Percentiles rank a stretch among this genome's conserved stretches.
Conservation (phyloP, 1,140 invertebrate species). For the Drosophila albomicans region DNA sequence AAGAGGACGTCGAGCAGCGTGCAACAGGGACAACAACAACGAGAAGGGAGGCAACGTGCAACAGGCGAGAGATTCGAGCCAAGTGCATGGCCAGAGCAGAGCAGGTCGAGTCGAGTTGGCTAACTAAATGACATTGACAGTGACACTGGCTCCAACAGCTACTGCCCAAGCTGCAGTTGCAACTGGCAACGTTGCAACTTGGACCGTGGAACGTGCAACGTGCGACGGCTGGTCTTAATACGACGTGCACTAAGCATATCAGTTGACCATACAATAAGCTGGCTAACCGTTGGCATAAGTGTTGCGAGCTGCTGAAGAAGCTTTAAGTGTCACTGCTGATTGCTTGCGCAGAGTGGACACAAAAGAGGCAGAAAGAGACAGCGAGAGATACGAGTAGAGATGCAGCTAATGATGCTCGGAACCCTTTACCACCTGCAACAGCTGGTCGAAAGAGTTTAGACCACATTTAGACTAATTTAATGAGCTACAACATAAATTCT, state of each 20-base stretch:
- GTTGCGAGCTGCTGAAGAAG: slow-evolving; percentile 81
- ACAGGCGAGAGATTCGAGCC: slow-evolving; percentile 58
- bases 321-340: slow-evolving; percentile 81
- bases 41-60: neutral
- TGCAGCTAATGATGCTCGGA: slow-evolving; percentile 33
- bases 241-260: slow-evolving; percentile 82
- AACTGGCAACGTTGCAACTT: too few species aligned
- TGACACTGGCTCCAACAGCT: slow-evolving; percentile 66
- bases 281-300: slow-evolving; percentile 71
- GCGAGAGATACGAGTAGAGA: neutral
- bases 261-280: slow-evolving; percentile 80
- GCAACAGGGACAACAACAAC: slow-evolving; percentile 25
- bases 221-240: slow-evolving; percentile 66
- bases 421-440: slow-evolving; percentile 42
- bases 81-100: slow-evolving; percentile 60
- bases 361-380: neutral
- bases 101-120: slow-evolving; percentile 43
- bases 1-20: neutral
- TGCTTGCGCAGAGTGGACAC: slow-evolving; percentile 44
- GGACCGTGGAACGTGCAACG: too few species aligned
- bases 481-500: slow-evolving; percentile 78
- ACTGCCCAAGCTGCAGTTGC: slow-evolving; percentile 4
- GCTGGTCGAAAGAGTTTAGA: slow-evolving; percentile 19
- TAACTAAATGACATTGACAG: slow-evolving; percentile 81
- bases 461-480: slow-evolving; percentile 78